Evolutionary conservation across 92 coral and sea anemone genomes (phyloP), one percentile per base, ranked within the genome.

Genomic region (Phymanthus crucifer): DNA sequence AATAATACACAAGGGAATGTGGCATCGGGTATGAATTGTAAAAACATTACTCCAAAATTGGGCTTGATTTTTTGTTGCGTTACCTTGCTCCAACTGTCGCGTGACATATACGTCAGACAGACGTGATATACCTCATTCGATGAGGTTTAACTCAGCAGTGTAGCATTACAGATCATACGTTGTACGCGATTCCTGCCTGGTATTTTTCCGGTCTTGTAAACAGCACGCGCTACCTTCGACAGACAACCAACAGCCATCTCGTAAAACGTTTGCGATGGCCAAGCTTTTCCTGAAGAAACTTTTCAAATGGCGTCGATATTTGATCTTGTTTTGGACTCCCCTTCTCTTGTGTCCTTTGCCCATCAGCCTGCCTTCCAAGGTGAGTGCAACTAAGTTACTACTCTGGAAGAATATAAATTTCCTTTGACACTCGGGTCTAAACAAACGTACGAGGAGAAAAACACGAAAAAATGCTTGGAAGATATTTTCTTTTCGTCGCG

Each of bases 271-370:
- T 29, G 32, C 3, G 10, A 61, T 61, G 47, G 33, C 75, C 3
- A 78, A 33, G n/a, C 21, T 50, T 10, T 4, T 75, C 11, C 7
- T 75, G 17, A 75, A 57, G 70, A 82, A 82, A 58, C 75, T 92
- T 23, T 36, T 81, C 34, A 92, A 87, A 74, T 92, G 97, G 97
- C 87, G 89, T 38, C 87, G 87, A 12, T 92, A 90, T 40, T 76
- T 92, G 5, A 85, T 92, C 58, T 72, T 92, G 37, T 9, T 87
- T 38, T 70, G 87, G 4, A 76, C 92, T 19, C 97, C 97, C 18
- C 46, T 92, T 6, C 48, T 90, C 56, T 74, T 92, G 17, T 47
- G 76, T 27, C 94, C 97, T 9, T 50, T 92, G 69, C 97, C 92
- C 3, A 43, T 92, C 36, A 87, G 84, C 13, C 58, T 92, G 64